Base-by-base conservation (phyloP, 2,888 invertebrate species). In the Arge pagana region DNA sequence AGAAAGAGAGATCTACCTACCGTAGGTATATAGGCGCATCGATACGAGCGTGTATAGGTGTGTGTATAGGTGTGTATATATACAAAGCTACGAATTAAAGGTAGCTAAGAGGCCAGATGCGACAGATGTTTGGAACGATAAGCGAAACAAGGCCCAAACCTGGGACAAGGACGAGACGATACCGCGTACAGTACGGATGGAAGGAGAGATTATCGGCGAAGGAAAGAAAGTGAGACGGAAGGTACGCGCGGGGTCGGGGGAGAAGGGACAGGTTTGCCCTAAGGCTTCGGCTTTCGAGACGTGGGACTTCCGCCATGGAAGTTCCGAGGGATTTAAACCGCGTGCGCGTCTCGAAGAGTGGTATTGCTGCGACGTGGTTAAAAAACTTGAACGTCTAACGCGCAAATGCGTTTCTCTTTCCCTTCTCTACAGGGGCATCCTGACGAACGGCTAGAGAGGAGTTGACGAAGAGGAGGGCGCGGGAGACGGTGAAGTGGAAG, bases 1-100 rank as follows among this genome's bases (percentile, higher is more conserved):
- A 49, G 53, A 19, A 42, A 23, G 39, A 36, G 53, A 56, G 54
- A 53, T 24, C 19, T 33, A 45, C 45, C 45, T 15, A 24, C 45
- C 8, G 35, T 45, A 45, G 24, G 26, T 36, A 36, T n/a, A n/a
- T n/a, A n/a, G n/a, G n/a, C n/a, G n/a, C n/a, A n/a, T n/a, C n/a
- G n/a, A n/a, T n/a, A n/a, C n/a, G n/a, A 18, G 11, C 26, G 26
- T 26, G 16, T 19, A 18, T 21, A n/a, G 24, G 45, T 45, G 35
- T 19, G 15, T 35, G 23, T 13, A 31, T 42, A 13, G 13, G 40
- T 24, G 18, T 11, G 26, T 18, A 19, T 40, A 40, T 30, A 19
- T 21, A 42, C 15, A 30, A 45, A 33, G 15, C 45, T 45, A 45
- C 33, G 45, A 45, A 45, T 45, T 45, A 45, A 45, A 45, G 45